Conservation (phyloP, 2,797 vertebrate species). For the Micromesistius poutassou region DNA sequence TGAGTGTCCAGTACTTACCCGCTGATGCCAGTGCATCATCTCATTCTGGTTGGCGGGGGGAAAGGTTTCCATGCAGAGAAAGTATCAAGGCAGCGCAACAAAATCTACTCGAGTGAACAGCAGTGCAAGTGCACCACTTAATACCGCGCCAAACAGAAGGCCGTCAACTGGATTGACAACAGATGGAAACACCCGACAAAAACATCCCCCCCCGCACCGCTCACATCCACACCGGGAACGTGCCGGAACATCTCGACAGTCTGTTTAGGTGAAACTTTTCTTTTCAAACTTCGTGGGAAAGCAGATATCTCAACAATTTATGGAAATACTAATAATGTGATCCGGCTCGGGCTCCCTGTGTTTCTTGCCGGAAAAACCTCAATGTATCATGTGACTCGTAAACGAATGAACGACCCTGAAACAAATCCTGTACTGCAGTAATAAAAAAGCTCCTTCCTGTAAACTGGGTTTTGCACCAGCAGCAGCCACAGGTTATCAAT, state of each 20-base stretch:
- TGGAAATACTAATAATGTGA: neutral
- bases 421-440: neutral
- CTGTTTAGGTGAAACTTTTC: neutral
- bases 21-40: constrained; percentile 49
- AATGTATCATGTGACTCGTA: neutral
- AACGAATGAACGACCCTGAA: neutral
- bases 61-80: constrained; percentile 27
- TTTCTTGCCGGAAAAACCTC: neutral
- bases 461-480: neutral
- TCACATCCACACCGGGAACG: neutral
- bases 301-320: neutral
- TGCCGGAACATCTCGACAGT: neutral
- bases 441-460: neutral
- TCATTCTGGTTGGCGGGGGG: constrained; percentile 23
- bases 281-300: neutral
- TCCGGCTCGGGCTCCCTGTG: neutral
- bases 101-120: neutral
- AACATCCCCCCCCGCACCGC: neutral
- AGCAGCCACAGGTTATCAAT: neutral
- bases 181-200: neutral
- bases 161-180: neutral
- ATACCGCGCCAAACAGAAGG: neutral
- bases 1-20: constrained; percentile 56
- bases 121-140: neutral
- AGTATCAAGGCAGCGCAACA: constrained; percentile 21